Base-by-base conservation (phyloP, 2,797 vertebrate species). In the Hippoglossus hippoglossus region DNA sequence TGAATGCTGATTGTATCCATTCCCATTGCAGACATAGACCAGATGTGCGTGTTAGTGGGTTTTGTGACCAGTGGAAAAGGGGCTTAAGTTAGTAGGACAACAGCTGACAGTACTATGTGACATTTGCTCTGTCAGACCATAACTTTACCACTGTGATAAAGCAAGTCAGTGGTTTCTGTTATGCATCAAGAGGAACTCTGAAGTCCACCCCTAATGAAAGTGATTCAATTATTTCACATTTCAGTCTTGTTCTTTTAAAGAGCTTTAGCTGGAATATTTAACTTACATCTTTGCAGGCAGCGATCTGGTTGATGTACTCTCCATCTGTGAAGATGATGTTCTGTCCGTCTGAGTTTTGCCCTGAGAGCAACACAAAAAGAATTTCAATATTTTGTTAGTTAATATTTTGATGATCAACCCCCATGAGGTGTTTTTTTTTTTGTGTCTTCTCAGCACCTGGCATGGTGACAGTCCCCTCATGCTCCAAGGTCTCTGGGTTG, bases 321-420 rank as follows among this genome's bases (percentile, higher is more conserved):
- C 98, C 98, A 77, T 99, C 98, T 62, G 97, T 98, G 82, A 99
- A 99, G 83, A 99, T 92, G 69, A 99, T 99, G 91, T 98, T 98
- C 91, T 99, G 98, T 51, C 97, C 96, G 69, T 99, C 98, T 74
- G 95, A 93, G 80, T 97, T 96, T 89, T 97, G 96, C 94, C 98
- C 98, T 99, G 80, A 75, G 76, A 73, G 44, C 78, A 2, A 65
- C 70, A 34, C 16, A 62, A 54, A 53, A 28, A 77, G 51, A 39
- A 71, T 22, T 28, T 0, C 12, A 31, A 26, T 55, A 51, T 59
- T 62, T 39, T 11, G 2, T 47, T 18, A 19, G 36, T 51, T 47
- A 12, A 64, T n/a, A 6, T 21, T 11, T 12, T 39, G 10, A 53
- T 13, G 3, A 31, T 31, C 28, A 31, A 24, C 16, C 19, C 9